Evolutionary conservation across 2,888 invertebrate genomes (phyloP), one percentile per base, ranked within the genome.

Genomic region (Eremobia ochroleuca): DNA sequence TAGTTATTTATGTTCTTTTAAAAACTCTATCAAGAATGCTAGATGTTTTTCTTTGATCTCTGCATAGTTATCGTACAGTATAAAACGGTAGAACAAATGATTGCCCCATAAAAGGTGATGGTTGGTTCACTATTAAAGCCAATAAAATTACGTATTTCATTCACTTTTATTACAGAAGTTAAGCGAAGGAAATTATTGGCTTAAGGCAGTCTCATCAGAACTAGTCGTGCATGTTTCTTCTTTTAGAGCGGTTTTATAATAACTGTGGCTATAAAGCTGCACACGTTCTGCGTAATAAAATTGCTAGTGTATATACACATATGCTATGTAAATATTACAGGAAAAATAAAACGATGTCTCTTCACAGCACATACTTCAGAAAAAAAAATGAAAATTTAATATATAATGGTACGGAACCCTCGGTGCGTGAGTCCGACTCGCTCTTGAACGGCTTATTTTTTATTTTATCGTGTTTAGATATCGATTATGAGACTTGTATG

Each of bases 121-220:
- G 69, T 78, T 71, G 49, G 52, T 76, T 62, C 25, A 64, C 69
- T 85, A 85, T 85, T 78, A 77, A 77, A 73, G 74, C 25, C 49
- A 72, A 74, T 70, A 55, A 64, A 85, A 82, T 82, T 79, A 79
- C 78, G 68, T 74, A 69, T 76, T 74, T 76, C 65, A 75, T 85
- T 82, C 46, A 4, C 4, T 75, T 85, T 85, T 85, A 85, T 82
- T 74, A 25, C 78, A 25, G 31, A 82, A 79, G 62, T 79, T 72
- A 66, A 43, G 11, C 37, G 58, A 58, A 59, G 73, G 15, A 84
- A 84, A 75, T 84, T 70, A 77, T 69, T 74, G 40, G 34, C 31
- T 73, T 55, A 18, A 68, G 73, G 34, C 43, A 13, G 49, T 34
- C 46, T 71, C 66, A 67, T 83, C 34, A 73, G 65, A 75, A 70